Percentiles rank a stretch among this genome's conserved stretches.
phyloP scores from a whole-genome alignment of 1,140 invertebrate genomes.

The Thaumatotibia leucotreta region DNA sequence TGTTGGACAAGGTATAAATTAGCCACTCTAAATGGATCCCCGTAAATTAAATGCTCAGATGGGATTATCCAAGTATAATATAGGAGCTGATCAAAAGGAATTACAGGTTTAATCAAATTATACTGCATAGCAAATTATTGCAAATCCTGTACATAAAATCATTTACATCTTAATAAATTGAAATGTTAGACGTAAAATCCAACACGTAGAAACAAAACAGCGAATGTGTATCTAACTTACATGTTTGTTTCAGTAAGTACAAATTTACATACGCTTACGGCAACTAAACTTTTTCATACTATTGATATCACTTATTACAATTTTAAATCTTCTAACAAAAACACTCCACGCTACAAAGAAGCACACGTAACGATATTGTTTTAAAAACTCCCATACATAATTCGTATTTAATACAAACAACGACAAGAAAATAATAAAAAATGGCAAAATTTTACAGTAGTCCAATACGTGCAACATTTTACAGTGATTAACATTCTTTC shows the following conservation, averaged over 20 bases:
- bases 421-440: neutral
- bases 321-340: neutral
- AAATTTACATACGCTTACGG: neutral
- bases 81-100: too few species aligned
- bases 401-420: neutral
- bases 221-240: too few species aligned
- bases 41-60: too few species aligned
- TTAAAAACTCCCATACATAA: conserved; percentile 9
- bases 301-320: neutral
- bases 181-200: too few species aligned
- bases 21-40: neutral
- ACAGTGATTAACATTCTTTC: neutral
- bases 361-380: neutral
- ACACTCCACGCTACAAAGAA: neutral
- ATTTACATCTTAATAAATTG: too few species aligned
- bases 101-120: too few species aligned
- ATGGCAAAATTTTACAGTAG: too few species aligned
- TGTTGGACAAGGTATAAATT: neutral
- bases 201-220: too few species aligned
- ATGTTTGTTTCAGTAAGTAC: neutral
- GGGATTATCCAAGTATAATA: too few species aligned
- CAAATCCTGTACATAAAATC: too few species aligned
- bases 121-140: too few species aligned
- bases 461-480: too few species aligned
- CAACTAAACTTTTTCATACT: neutral